Evolutionary conservation across 1,140 invertebrate genomes (phyloP), one percentile per base, ranked within the genome.

Genomic region (Magallana ariakensis): DNA sequence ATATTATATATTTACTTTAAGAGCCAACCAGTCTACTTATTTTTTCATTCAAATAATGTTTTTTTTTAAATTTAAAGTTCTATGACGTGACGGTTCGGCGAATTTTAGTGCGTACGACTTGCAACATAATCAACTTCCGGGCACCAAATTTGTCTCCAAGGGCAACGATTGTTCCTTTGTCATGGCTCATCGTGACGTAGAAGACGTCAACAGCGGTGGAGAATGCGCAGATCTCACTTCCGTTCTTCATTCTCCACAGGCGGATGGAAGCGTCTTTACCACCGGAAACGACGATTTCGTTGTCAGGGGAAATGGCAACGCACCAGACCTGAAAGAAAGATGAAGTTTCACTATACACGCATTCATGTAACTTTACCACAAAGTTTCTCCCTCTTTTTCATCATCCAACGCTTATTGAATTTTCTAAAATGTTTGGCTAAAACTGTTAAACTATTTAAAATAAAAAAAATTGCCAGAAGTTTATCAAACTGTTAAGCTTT

Each of bases 41-140:
- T 46, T 46, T 46, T 46, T 46, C 33, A 46, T 46, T 46, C 1
- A 46, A n/a, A 2, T 46, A 2, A 4, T 46, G 2, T 46, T 33
- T 33, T 33, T 33, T 33, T 46, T 46, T 46, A 4, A 5, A 1
- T 46, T 46, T 46, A 5, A 46, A 46, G 33, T 46, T 84, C 84
- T 86, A 88, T 16, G 87, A 84, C 22, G 57, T 84, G 33, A 85
- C 84, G 19, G 70, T 62, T n/a, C 85, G 81, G 26, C 87, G 82
- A n/a, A 93, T 91, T 87, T 94, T 94, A 11, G 92, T 92, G 22
- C 92, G 89, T 1, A 95, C 94, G 11, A 95, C 93, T 83, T 95
- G 94, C 75, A 95, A 87, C 94, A 95, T 95, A 70, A 95, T 94
- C 81, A 95, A 89, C 86, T 95, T 95, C n/a, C 94, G 84, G 46